These are phyloP conservation scores for Metalampra italica DNA, from an alignment of 2,888 invertebrate genomes.

Conservation along the genomic window DNA sequence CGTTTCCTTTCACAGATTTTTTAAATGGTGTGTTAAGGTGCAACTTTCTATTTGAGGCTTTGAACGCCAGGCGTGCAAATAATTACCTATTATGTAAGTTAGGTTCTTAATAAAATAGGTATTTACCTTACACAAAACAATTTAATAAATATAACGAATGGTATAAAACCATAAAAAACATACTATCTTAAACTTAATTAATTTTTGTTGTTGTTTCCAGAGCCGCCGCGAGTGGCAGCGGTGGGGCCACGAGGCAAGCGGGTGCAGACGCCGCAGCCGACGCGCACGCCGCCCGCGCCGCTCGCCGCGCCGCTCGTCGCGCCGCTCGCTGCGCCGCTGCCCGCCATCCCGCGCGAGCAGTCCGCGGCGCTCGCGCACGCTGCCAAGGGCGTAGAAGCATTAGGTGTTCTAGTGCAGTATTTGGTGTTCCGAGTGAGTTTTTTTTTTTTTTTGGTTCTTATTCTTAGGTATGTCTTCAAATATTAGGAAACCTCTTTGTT, in stretches of 20 bases:
- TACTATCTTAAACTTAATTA: not conserved
- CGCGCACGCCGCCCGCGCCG: constrained; percentile 39
- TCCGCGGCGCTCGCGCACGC: constrained; percentile 68
- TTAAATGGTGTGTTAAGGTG: not conserved
- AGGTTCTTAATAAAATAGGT: too few relatives aligned
- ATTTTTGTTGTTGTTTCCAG: constrained; percentile 30
- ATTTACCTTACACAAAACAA: too few relatives aligned
- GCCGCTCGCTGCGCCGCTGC: constrained; percentile 33
- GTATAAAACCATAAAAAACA: too few relatives aligned
- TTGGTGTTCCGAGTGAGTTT: constrained; percentile 85
- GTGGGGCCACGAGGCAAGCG: constrained; percentile 67
- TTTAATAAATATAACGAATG: too few relatives aligned
- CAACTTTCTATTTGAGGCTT: too few relatives aligned
- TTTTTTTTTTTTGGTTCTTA: not conserved
- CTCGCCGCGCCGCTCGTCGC: constrained; percentile 36
- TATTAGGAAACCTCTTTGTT: too few relatives aligned
- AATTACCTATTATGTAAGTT: too few relatives aligned
- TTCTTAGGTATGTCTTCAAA: too few relatives aligned
- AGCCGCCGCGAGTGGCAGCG: constrained; percentile 64
- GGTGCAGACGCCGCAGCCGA: constrained; percentile 58
- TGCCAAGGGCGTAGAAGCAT: constrained; percentile 87
- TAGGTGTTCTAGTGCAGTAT: constrained; percentile 91
- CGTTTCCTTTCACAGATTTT: not conserved
- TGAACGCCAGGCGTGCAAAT: too few relatives aligned
- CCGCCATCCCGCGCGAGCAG: constrained; percentile 46